Evolutionary conservation across 2,888 invertebrate genomes (phyloP).

Genomic region (Drosophila dives): DNA sequence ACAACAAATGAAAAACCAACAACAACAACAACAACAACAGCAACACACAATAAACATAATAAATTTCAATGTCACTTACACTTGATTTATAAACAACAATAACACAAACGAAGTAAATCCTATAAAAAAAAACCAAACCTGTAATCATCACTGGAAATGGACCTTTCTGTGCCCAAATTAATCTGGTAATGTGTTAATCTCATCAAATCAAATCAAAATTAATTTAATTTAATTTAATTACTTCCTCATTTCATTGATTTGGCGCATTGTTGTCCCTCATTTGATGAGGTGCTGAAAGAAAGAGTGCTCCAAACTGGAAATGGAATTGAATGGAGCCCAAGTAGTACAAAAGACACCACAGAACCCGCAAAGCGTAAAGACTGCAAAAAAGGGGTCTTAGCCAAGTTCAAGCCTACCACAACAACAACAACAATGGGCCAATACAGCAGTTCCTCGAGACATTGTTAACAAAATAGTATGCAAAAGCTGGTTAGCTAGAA

Average conservation of each 20-base stretch:
- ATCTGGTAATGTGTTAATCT: slow-evolving; percentile 31
- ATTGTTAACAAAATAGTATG: slow-evolving; percentile 42
- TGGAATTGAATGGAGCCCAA: slow-evolving; percentile 27
- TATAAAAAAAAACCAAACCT: slow-evolving; percentile 3
- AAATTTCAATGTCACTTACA: slow-evolving; percentile 81
- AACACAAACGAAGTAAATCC: slow-evolving; percentile 12
- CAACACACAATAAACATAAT: slow-evolving; percentile 54
- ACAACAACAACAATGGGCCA: slow-evolving; percentile 48
- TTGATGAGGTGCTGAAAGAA: slow-evolving; percentile 51
- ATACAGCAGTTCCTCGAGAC: slow-evolving; percentile 31
- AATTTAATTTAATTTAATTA: slow-evolving; percentile 63
- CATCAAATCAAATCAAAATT: slow-evolving; percentile 42
- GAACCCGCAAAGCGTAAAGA: slow-evolving; percentile 57
- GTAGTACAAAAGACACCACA: slow-evolving; percentile 43
- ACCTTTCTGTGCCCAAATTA: slow-evolving; percentile 10
- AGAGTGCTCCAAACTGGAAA: slow-evolving; percentile 46
- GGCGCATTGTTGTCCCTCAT: slow-evolving; percentile 36
- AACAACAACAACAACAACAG: slow-evolving; percentile 27
- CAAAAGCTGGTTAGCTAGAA: slow-evolving; percentile 26
- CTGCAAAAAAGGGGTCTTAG: slow-evolving; percentile 39
- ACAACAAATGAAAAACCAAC: slow-evolving; percentile 24
- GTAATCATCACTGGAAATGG: slow-evolving; percentile 8
- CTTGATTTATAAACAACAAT: slow-evolving; percentile 71
- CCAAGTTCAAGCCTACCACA: slow-evolving; percentile 44
- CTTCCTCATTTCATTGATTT: slow-evolving; percentile 77